Conservation (phyloP, 2,797 vertebrate genomes). For the Botia almorhae region DNA sequence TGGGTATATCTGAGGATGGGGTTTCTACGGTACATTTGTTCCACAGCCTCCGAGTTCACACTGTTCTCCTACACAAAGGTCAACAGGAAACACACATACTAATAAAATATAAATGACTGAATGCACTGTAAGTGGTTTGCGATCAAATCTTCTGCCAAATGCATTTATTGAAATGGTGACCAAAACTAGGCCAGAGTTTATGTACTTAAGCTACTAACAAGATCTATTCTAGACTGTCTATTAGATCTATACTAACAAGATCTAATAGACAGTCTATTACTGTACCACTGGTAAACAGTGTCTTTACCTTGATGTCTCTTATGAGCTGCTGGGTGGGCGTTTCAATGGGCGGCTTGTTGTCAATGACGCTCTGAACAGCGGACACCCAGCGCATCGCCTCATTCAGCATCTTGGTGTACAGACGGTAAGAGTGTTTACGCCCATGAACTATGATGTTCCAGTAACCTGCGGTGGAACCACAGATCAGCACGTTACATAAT, state of each 20-base stretch:
- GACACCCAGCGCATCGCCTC: constrained; percentile 92
- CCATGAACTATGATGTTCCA: constrained; percentile 92
- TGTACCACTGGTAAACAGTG: background rate
- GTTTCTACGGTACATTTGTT: constrained; percentile 91
- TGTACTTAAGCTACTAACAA: too few relatives aligned
- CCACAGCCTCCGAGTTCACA: constrained; percentile 87
- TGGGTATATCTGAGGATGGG: constrained; percentile 93
- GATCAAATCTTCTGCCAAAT: too few relatives aligned
- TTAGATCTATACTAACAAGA: too few relatives aligned
- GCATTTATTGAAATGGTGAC: background rate
- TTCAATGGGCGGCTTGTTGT: constrained; percentile 90
- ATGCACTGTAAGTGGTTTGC: too few relatives aligned
- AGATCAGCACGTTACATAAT: background rate
- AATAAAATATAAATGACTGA: too few relatives aligned
- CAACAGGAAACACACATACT: background rate
- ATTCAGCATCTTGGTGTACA: constrained; percentile 90
- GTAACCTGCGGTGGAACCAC: constrained; percentile 77
- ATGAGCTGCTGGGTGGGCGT: constrained; percentile 93
- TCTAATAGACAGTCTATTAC: too few relatives aligned
- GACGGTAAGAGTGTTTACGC: constrained; percentile 88
- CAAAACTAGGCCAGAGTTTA: too few relatives aligned
- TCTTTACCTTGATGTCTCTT: constrained; percentile 88
- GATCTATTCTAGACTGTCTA: too few relatives aligned
- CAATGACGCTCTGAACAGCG: constrained; percentile 89
- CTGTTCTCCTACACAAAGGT: constrained; percentile 84